These are phyloP conservation scores for Episyrphus balteatus DNA, from an alignment of 1,140 invertebrate genomes.

Conservation along the genomic window DNA sequence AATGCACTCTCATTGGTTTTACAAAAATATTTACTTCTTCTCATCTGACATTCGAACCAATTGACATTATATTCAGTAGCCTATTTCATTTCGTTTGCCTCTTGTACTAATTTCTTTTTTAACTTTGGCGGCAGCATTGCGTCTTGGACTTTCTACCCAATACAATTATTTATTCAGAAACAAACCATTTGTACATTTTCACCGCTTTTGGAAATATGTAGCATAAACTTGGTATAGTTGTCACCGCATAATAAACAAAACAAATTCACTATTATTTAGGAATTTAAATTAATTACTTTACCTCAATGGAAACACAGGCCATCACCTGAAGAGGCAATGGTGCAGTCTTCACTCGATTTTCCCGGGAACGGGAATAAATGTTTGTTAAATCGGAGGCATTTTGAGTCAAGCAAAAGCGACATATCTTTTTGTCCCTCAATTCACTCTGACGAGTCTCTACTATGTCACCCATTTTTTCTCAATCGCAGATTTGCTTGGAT, in stretches of 20 bases:
- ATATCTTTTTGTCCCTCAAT: conserved; percentile 44
- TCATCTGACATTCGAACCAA: too few relatives aligned
- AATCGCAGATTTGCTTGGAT: background rate
- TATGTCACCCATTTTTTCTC: conserved; percentile 13
- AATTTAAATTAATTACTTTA: conserved; percentile 35
- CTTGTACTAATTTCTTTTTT: too few relatives aligned
- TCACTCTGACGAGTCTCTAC: conserved; percentile 12
- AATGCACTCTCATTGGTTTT: too few relatives aligned
- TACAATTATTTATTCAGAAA: conserved; percentile 17
- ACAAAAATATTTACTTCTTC: too few relatives aligned
- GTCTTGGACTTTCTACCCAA: background rate
- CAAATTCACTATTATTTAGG: conserved; percentile 12
- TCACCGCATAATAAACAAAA: too few relatives aligned
- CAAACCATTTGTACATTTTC: conserved; percentile 6
- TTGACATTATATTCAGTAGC: too few relatives aligned
- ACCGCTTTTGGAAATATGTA: conserved; percentile 6
- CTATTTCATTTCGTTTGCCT: too few relatives aligned
- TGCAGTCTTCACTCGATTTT: conserved; percentile 43
- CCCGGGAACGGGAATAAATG: conserved; percentile 53
- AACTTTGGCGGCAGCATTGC: too few relatives aligned
- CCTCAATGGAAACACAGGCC: conserved; percentile 63
- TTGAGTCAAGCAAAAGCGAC: conserved; percentile 57
- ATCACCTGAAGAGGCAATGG: conserved; percentile 60
- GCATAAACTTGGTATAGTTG: too few relatives aligned
- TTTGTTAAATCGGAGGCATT: conserved; percentile 45